Conservation (phyloP, 2,888 invertebrate species). For the Cerastis leucographa region DNA sequence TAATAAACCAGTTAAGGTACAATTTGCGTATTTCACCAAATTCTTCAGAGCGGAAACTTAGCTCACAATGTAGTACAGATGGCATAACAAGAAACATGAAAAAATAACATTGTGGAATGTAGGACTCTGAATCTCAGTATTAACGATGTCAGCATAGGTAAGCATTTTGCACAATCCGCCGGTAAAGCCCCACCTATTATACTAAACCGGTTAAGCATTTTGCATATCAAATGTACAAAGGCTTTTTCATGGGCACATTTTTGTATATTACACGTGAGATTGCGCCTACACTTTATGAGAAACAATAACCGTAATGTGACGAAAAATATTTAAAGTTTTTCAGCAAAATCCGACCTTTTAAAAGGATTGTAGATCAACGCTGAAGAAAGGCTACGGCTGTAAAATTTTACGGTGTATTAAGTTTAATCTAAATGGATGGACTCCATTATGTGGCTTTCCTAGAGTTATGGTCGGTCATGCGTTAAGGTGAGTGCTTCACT, state of each 20-base stretch:
- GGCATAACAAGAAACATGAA: conserved; percentile 26
- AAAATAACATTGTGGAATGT: conserved; percentile 39
- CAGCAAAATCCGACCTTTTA: conserved; percentile 29
- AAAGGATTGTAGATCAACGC: conserved; percentile 49
- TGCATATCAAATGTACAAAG: conserved; percentile 65
- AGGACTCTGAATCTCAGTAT: conserved; percentile 26
- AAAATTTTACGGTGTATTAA: conserved; percentile 70
- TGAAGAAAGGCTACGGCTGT: conserved; percentile 54
- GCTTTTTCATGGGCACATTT: conserved; percentile 49
- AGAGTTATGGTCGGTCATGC: conserved; percentile 62
- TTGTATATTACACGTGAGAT: conserved; percentile 60
- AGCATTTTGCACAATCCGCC: conserved; percentile 68
- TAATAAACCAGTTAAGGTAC: not conserved
- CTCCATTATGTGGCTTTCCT: conserved; percentile 60
- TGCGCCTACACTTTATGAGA: conserved; percentile 41
- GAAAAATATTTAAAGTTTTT: conserved; percentile 34
- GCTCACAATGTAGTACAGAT: not conserved
- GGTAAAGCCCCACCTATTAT: conserved; percentile 66
- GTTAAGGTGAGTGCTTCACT: conserved; percentile 51
- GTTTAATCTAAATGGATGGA: conserved; percentile 70
- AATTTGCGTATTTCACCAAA: conserved; percentile 3
- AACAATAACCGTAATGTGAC: conserved; percentile 29
- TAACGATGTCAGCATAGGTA: conserved; percentile 62
- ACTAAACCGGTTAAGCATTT: conserved; percentile 70
- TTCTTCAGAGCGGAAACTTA: conserved; percentile 14